A percentile compares a stretch with the other conserved stretches of the same genome.
Conservation (phyloP, 2,888 invertebrate species). For the Dendrolimus houi region DNA sequence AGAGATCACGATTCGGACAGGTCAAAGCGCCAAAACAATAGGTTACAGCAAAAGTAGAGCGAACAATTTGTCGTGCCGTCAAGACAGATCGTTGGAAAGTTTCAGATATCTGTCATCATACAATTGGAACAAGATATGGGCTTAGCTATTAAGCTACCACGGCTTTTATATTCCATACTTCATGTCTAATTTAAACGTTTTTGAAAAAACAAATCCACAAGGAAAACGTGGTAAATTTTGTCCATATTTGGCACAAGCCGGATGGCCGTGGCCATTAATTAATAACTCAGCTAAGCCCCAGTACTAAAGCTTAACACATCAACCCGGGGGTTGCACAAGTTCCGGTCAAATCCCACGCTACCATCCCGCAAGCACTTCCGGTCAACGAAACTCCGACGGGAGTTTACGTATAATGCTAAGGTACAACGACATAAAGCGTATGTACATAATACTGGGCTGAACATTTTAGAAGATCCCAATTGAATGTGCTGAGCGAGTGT, state of each 20-base stretch:
- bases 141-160: no score
- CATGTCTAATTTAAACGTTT: no score
- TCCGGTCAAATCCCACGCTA: conserved; percentile 67
- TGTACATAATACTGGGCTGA: neutral
- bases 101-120: no score
- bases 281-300: conserved; percentile 62
- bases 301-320: conserved; percentile 64
- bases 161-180: no score
- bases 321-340: conserved; percentile 49
- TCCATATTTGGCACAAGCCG: conserved; percentile 39
- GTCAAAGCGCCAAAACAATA: no score
- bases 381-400: conserved; percentile 52
- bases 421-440: conserved; percentile 1
- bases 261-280: conserved; percentile 60
- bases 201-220: conserved; percentile 8
- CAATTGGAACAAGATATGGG: no score
- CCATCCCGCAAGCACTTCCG: conserved; percentile 59
- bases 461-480: neutral
- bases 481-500: no score
- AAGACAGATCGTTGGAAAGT: no score
- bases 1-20: no score
- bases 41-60: no score
- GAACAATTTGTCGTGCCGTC: no score
- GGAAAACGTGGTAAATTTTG: conserved; percentile 24
- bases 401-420: conserved; percentile 30